phyloP scores from a whole-genome alignment of 1,140 invertebrate genomes.

The Wasmannia auropunctata region DNA sequence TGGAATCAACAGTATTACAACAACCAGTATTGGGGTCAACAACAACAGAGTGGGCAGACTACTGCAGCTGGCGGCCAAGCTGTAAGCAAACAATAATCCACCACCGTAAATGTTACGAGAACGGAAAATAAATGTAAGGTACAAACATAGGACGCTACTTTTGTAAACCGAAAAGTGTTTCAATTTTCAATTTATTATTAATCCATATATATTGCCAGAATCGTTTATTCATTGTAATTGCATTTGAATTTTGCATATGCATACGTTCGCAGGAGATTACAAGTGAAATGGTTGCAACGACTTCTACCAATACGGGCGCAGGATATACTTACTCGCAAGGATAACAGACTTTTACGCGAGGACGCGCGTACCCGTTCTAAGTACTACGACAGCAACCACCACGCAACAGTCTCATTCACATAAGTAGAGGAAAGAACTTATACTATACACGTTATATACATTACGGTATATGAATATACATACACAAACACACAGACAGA shows the following conservation, averaged over 20 bases:
- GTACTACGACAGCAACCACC: constrained; percentile 60
- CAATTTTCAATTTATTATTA: constrained; percentile 1
- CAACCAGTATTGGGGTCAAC: constrained; percentile 84
- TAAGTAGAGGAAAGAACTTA: constrained; percentile 60
- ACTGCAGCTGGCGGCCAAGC: constrained; percentile 78
- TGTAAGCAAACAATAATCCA: constrained; percentile 83
- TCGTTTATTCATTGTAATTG: background rate
- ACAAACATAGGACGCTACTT: constrained; percentile 57
- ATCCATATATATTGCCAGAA: background rate
- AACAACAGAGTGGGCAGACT: constrained; percentile 78
- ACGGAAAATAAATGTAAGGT: constrained; percentile 80
- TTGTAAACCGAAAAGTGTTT: background rate
- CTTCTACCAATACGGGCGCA: constrained; percentile 61
- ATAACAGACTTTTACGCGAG: constrained; percentile 70
- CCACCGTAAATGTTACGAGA: constrained; percentile 72
- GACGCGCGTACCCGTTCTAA: constrained; percentile 53
- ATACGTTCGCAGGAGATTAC: constrained; percentile 68
- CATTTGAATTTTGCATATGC: background rate
- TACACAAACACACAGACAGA: too few relatives aligned
- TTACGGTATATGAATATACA: background rate
- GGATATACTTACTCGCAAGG: constrained; percentile 71
- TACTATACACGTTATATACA: constrained; percentile 17
- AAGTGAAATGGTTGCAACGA: constrained; percentile 62
- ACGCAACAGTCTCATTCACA: constrained; percentile 63
- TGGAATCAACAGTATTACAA: constrained; percentile 84